Evolutionary conservation across 2,113 vertebrate species (phyloP).

Genomic region (Mugil cephalus): DNA sequence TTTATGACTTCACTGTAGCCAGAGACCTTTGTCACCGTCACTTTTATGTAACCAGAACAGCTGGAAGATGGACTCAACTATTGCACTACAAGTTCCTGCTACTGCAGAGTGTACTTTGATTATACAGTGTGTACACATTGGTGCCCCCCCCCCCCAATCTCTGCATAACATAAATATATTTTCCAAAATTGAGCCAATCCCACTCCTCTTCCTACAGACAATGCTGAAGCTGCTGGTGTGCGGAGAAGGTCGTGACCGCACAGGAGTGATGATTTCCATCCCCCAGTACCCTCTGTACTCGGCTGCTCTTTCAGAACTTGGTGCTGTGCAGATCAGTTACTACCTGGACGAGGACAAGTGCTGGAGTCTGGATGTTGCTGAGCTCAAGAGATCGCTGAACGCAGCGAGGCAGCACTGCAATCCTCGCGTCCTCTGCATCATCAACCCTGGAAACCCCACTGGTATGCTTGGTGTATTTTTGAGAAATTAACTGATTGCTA

Average conservation of each 20-base stretch:
- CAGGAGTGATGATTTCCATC: constrained; percentile 92
- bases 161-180: background rate
- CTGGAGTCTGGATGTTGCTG: constrained; percentile 88
- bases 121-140: background rate
- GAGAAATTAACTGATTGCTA: too few species aligned
- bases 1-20: constrained; percentile 5
- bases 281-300: constrained; percentile 97
- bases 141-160: too few species aligned
- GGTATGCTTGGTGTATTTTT: constrained; percentile 74
- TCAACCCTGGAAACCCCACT: constrained; percentile 95
- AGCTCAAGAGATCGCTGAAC: constrained; percentile 83
- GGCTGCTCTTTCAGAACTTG: constrained; percentile 87
- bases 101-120: background rate
- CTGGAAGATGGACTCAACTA: background rate
- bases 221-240: constrained; percentile 90
- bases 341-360: constrained; percentile 90
- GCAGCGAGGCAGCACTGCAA: constrained; percentile 85
- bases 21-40: constrained; percentile 44
- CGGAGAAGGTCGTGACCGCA: constrained; percentile 83
- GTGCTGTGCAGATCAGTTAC: constrained; percentile 88
- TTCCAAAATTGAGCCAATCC: background rate
- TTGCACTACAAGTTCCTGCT: background rate
- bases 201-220: constrained; percentile 75
- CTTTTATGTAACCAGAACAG: constrained; percentile 12
- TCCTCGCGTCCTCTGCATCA: constrained; percentile 90